Conservation (phyloP, 2,113 vertebrate genomes). For the Tachycineta bicolor region DNA sequence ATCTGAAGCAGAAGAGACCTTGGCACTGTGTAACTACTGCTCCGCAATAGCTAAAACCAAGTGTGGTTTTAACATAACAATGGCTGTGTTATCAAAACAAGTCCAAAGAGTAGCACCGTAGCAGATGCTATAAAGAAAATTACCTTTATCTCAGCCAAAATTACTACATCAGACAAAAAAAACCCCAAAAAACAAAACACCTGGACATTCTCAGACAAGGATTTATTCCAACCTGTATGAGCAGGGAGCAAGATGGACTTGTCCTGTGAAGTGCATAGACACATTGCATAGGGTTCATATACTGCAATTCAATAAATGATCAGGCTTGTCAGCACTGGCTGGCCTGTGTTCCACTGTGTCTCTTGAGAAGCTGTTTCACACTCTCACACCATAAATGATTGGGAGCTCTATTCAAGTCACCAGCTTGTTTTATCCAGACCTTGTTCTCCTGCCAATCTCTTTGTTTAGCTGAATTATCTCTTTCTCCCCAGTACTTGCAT, state of each 20-base stretch:
- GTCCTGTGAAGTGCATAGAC: background rate
- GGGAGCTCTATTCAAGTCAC: background rate
- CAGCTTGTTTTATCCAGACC: background rate
- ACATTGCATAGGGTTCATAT: background rate
- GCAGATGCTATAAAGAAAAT: background rate
- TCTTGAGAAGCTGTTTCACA: background rate
- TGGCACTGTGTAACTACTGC: background rate
- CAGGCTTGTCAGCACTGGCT: background rate
- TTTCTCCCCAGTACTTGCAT: background rate
- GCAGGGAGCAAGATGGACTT: background rate
- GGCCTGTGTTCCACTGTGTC: background rate
- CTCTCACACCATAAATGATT: background rate
- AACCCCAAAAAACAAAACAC: background rate
- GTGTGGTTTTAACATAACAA: too few relatives aligned
- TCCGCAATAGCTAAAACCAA: background rate
- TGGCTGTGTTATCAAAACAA: background rate
- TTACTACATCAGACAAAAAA: background rate
- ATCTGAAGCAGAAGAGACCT: background rate
- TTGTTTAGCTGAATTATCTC: slow-evolving; percentile 23
- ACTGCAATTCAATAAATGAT: background rate
- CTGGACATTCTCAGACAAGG: background rate
- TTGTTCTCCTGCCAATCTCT: background rate
- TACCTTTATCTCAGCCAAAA: background rate
- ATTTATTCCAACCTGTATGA: background rate
- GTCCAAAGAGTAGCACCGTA: background rate